Conservation (phyloP, 2,113 vertebrate genomes). For the Chaenocephalus aceratus region DNA sequence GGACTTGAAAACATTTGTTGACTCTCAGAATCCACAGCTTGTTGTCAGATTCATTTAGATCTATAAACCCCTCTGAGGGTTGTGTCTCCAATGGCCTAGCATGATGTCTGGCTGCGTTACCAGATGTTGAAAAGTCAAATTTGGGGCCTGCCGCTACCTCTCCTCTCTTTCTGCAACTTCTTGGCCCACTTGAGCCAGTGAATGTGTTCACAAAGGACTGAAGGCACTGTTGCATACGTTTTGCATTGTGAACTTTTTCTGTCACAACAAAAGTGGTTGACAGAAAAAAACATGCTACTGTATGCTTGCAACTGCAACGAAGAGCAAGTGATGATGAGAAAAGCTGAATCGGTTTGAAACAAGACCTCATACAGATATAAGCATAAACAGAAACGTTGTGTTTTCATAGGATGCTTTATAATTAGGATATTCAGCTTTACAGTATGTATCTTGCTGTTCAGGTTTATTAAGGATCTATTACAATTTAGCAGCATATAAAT, state of each 20-base stretch:
- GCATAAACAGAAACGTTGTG: background rate
- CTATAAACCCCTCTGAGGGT: conserved; percentile 51
- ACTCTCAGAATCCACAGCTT: conserved; percentile 56
- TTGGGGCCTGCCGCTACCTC: conserved; percentile 48
- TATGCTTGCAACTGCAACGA: conserved; percentile 16
- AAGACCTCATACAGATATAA: background rate
- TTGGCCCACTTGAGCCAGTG: conserved; percentile 54
- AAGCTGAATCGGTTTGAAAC: background rate
- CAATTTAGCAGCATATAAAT: conserved; percentile 19
- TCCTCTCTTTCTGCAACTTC: conserved; percentile 52
- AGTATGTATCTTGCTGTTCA: conserved; percentile 5
- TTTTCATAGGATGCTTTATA: conserved; percentile 5
- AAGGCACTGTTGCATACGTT: conserved; percentile 53
- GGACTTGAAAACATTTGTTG: conserved; percentile 67
- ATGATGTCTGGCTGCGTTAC: conserved; percentile 58
- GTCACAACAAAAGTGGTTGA: conserved; percentile 31
- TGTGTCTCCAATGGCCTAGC: conserved; percentile 56
- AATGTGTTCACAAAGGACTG: conserved; percentile 39
- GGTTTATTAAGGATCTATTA: conserved; percentile 3
- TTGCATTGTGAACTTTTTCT: conserved; percentile 42
- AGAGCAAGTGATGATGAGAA: conserved; percentile 3
- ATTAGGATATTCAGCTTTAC: background rate
- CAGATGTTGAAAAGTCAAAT: conserved; percentile 70
- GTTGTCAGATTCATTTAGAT: conserved; percentile 78
- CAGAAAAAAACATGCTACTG: conserved; percentile 24